Evolutionary conservation across 1,140 invertebrate species (phyloP).

Genomic region (Goniozus legneri): DNA sequence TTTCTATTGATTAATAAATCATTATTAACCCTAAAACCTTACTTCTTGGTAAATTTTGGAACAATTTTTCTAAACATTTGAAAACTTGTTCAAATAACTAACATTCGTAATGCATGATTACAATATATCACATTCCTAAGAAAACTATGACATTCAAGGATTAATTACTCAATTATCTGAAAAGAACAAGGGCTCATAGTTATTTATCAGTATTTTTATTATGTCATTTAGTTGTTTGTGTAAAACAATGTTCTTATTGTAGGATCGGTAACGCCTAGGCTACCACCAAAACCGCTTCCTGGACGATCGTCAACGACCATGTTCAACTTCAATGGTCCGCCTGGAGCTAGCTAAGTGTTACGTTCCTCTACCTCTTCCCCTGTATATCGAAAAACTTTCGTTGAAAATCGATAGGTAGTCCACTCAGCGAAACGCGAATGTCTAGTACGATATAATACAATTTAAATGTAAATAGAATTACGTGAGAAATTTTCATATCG

Average conservation of each 20-base stretch:
- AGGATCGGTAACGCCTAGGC: constrained; percentile 49
- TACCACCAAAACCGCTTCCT: constrained; percentile 52
- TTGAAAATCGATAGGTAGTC: constrained; percentile 26
- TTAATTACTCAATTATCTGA: no score
- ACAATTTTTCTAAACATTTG: no score
- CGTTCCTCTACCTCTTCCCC: constrained; percentile 20
- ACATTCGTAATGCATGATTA: no score
- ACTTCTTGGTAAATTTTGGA: no score
- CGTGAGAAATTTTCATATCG: neutral
- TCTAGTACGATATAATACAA: no score
- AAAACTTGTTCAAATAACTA: no score
- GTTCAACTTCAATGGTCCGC: constrained; percentile 51
- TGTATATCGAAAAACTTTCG: constrained; percentile 15
- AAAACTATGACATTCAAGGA: no score
- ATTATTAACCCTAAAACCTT: no score
- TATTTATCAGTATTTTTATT: neutral
- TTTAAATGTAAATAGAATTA: constrained; percentile 10
- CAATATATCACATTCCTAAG: no score
- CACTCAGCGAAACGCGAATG: constrained; percentile 23
- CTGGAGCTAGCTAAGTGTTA: constrained; percentile 46
- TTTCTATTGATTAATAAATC: no score
- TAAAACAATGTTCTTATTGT: no score
- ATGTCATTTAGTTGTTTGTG: no score
- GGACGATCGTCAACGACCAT: constrained; percentile 49
- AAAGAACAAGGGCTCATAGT: neutral